Conservation (phyloP, 2,113 vertebrate genomes). For the Notiomystis cincta region DNA sequence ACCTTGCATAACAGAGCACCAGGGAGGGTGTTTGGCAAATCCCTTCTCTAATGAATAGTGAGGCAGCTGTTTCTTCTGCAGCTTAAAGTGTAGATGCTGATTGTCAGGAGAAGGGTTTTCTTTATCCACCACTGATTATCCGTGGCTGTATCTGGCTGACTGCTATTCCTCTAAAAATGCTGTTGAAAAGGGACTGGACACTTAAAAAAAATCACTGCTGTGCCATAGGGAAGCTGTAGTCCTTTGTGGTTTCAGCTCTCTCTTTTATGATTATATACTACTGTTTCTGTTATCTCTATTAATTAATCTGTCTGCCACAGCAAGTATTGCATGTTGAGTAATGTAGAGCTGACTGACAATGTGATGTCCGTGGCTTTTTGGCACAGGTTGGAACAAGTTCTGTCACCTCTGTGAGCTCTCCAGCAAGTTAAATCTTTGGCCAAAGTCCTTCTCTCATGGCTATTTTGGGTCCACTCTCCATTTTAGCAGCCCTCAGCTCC, state of each 20-base stretch:
- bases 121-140: background rate
- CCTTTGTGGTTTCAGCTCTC: background rate
- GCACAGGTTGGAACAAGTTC: background rate
- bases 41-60: conserved; percentile 3
- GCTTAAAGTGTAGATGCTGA: conserved; percentile 4
- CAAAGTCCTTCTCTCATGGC: background rate
- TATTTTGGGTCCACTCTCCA: background rate
- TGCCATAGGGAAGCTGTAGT: background rate
- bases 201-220: background rate
- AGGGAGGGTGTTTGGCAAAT: conserved; percentile 30
- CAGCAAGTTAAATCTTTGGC: background rate
- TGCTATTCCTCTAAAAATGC: conserved; percentile 26
- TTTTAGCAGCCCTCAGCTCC: background rate
- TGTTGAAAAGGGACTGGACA: background rate
- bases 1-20: conserved; percentile 12
- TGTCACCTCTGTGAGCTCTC: background rate
- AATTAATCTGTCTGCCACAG: conserved; percentile 11
- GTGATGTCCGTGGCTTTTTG: background rate
- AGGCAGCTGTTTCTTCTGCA: conserved; percentile 18
- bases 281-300: background rate
- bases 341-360: background rate
- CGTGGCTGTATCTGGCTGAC: background rate
- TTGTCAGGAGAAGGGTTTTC: background rate
- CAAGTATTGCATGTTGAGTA: background rate
- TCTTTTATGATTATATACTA: background rate